A percentile compares a stretch with the other conserved stretches of the same genome.
These are phyloP conservation scores for Amphiura filiformis DNA, from an alignment of 35 echinoderm and acorn worm species.

Conservation along the genomic window DNA sequence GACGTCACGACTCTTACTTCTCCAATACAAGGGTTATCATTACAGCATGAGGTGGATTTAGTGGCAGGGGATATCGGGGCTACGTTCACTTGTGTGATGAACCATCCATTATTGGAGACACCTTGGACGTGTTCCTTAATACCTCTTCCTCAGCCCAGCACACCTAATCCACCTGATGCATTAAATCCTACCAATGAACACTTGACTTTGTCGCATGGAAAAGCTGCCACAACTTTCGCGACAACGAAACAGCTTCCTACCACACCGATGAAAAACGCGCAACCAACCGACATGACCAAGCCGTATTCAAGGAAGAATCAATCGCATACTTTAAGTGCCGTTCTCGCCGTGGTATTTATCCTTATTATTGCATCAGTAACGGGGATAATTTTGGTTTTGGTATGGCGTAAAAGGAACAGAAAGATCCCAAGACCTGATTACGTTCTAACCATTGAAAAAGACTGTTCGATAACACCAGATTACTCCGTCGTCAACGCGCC, in stretches of 20 bases:
- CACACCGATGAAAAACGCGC: too few relatives aligned
- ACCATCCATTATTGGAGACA: neutral
- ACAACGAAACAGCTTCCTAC: too few relatives aligned
- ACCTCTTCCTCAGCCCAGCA: neutral
- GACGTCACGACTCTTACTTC: neutral
- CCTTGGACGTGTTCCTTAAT: neutral
- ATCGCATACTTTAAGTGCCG: too few relatives aligned
- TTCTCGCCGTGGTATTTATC: too few relatives aligned
- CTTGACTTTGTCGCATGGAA: too few relatives aligned
- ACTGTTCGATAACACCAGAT: neutral
- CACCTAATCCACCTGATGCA: too few relatives aligned
- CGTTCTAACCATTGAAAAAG: neutral
- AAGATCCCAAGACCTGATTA: neutral
- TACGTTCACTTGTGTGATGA: neutral
- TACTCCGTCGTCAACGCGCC: neutral
- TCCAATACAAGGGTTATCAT: neutral
- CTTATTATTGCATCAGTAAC: neutral
- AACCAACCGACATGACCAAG: neutral
- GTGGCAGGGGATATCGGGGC: neutral
- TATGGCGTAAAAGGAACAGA: neutral
- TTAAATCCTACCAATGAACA: too few relatives aligned
- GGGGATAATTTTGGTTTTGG: neutral
- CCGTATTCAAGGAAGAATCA: neutral
- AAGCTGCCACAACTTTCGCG: too few relatives aligned
- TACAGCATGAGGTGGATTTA: neutral